phyloP scores from a whole-genome alignment of 2,113 vertebrate genomes.

The Aramus guarauna region DNA sequence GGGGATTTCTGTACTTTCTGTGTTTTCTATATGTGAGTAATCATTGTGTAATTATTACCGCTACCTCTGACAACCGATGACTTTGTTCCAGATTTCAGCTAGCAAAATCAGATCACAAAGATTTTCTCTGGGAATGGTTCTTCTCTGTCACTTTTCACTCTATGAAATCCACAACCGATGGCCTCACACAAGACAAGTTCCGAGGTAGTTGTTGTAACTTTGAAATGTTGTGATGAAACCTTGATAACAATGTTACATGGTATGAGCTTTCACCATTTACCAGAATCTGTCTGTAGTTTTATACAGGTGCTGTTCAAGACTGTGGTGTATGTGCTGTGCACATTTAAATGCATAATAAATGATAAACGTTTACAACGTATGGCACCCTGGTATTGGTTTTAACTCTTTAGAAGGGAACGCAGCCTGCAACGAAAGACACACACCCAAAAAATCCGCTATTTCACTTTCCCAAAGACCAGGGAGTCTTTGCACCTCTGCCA shows the following conservation, averaged over 20 bases:
- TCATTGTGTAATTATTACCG: conserved; percentile 15
- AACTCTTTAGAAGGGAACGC: background rate
- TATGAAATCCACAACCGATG: background rate
- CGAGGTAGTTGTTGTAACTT: background rate
- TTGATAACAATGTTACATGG: conserved; percentile 66
- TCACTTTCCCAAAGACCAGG: background rate
- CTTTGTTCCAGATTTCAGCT: conserved; percentile 1
- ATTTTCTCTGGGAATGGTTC: background rate
- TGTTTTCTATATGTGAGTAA: background rate
- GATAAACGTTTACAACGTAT: conserved; percentile 27
- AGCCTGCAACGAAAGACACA: background rate
- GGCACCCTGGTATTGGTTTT: background rate
- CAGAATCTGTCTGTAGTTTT: conserved; percentile 88
- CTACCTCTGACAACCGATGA: conserved; percentile 21
- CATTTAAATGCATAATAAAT: conserved; percentile 75
- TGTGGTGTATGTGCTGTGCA: conserved; percentile 92
- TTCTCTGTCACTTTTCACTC: background rate
- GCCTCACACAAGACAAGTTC: background rate
- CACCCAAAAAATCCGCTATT: background rate
- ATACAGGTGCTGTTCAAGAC: conserved; percentile 82
- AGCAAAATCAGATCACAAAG: background rate
- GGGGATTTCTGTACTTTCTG: conserved; percentile 9
- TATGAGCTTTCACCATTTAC: conserved; percentile 61
- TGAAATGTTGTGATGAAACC: conserved; percentile 39
- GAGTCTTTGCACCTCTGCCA: background rate